phyloP scores from a whole-genome alignment of 2,888 invertebrate genomes.

The Imbricaverruca yamaguchii region DNA sequence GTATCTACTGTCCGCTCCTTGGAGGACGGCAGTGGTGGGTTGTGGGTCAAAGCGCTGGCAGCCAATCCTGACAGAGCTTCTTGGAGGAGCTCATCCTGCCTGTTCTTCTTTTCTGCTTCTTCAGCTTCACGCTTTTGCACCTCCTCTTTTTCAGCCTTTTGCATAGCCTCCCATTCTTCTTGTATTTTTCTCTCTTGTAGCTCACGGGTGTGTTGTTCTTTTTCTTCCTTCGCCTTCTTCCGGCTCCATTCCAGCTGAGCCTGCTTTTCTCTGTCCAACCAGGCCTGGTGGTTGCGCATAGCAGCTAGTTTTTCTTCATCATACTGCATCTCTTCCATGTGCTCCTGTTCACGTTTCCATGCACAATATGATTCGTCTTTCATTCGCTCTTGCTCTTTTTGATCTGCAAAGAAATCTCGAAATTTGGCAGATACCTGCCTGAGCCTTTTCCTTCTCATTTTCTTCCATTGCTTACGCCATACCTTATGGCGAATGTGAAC shows the following conservation, averaged over 20 bases:
- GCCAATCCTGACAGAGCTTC: neutral
- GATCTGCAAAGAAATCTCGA: neutral
- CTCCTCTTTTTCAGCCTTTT: neutral
- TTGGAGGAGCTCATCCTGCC: neutral
- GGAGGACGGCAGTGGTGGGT: neutral
- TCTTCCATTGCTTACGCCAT: neutral
- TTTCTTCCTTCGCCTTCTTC: neutral
- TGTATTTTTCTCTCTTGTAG: neutral
- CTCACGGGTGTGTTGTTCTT: neutral
- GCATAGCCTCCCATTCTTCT: neutral
- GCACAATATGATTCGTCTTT: neutral
- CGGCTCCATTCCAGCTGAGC: neutral
- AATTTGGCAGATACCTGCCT: neutral
- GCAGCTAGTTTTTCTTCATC: neutral
- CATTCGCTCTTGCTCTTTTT: neutral
- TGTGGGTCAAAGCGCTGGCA: neutral
- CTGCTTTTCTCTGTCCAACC: conserved; percentile 7
- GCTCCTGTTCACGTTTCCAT: neutral
- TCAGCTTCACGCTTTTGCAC: neutral
- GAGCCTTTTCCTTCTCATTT: conserved; percentile 3
- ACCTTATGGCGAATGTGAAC: neutral
- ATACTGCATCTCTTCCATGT: neutral
- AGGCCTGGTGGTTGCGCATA: neutral
- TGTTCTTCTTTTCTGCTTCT: neutral
- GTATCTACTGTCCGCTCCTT: neutral